Percentiles rank a stretch among this genome's conserved stretches.
These are phyloP conservation scores for Drosophila peninsularis DNA, from an alignment of 2,888 invertebrate genomes.

Conservation along the genomic window DNA sequence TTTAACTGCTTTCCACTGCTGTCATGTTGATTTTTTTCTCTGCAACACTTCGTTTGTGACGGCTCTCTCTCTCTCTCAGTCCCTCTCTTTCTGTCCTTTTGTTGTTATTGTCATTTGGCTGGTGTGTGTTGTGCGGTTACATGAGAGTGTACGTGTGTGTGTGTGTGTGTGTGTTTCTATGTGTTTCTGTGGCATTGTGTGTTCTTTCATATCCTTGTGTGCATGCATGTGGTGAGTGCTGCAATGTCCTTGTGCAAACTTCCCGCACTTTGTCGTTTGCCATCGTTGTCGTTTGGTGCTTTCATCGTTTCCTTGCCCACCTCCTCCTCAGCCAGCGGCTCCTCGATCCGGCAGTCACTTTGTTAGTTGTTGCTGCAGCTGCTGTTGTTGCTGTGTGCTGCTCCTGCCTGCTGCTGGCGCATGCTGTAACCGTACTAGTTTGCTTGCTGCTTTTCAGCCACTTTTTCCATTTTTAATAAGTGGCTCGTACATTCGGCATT, in stretches of 20 bases:
- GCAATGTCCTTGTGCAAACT: conserved; percentile 81
- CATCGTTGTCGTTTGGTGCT: conserved; percentile 49
- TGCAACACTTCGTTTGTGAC: conserved; percentile 42
- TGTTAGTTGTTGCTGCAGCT: conserved; percentile 51
- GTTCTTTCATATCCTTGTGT: conserved; percentile 73
- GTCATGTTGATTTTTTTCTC: conserved; percentile 68
- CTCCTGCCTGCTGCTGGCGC: conserved; percentile 37
- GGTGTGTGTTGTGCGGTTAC: conserved; percentile 59
- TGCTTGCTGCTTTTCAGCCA: conserved; percentile 37
- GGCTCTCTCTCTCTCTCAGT: conserved; percentile 13
- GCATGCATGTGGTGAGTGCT: conserved; percentile 78
- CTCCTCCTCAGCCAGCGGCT: conserved; percentile 17
- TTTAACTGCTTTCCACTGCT: conserved; percentile 68
- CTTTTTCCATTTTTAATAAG: conserved; percentile 58
- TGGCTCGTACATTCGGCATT: conserved; percentile 62
- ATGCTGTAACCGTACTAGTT: conserved; percentile 43
- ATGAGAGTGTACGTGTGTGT: conserved; percentile 22
- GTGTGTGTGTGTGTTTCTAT: conserved; percentile 29
- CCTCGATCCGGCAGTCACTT: conserved; percentile 49
- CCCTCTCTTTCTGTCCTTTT: conserved; percentile 23
- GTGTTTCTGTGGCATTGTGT: conserved; percentile 32
- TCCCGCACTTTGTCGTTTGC: conserved; percentile 74
- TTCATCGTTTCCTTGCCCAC: conserved; percentile 39
- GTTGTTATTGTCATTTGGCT: conserved; percentile 31
- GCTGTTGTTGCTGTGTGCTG: conserved; percentile 30